Evolutionary conservation across 2,113 vertebrate genomes (phyloP).

Genomic region (Neogobius melanostomus): DNA sequence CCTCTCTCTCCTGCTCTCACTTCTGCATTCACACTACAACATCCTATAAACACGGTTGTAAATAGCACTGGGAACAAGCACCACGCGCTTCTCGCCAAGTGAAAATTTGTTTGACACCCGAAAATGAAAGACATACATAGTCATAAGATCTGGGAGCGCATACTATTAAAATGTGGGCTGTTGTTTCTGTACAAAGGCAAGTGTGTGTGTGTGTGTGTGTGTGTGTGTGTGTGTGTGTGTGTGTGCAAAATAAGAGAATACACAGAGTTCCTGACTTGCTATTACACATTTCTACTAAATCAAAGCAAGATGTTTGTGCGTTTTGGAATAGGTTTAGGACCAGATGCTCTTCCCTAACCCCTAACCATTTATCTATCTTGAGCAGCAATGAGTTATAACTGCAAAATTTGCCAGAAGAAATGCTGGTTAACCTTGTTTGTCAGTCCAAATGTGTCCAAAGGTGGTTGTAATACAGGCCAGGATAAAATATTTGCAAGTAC

Average conservation of each 20-base stretch:
- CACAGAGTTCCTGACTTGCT: not conserved
- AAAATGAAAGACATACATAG: conserved; percentile 22
- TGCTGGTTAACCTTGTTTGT: not conserved
- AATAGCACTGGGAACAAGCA: conserved; percentile 54
- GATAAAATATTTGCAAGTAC: not conserved
- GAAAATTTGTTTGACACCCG: conserved; percentile 16
- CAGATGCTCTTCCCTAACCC: no score
- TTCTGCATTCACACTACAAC: conserved; percentile 67
- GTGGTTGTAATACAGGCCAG: not conserved
- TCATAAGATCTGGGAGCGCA: not conserved
- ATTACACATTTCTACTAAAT: not conserved
- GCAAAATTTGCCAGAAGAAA: no score
- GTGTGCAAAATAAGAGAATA: not conserved
- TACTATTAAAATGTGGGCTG: not conserved
- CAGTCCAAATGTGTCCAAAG: not conserved
- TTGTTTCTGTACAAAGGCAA: not conserved
- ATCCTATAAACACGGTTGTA: conserved; percentile 50
- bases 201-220: not conserved
- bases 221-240: not conserved
- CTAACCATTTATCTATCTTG: no score
- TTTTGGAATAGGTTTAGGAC: no score
- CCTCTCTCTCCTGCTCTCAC: conserved; percentile 66
- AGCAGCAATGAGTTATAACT: no score
- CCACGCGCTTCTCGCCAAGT: not conserved
- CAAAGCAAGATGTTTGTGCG: no score